Percentiles rank a stretch among this genome's conserved stretches.
phyloP scores from a whole-genome alignment of 2,113 vertebrate genomes.

The Microcebus lehilahytsara region DNA sequence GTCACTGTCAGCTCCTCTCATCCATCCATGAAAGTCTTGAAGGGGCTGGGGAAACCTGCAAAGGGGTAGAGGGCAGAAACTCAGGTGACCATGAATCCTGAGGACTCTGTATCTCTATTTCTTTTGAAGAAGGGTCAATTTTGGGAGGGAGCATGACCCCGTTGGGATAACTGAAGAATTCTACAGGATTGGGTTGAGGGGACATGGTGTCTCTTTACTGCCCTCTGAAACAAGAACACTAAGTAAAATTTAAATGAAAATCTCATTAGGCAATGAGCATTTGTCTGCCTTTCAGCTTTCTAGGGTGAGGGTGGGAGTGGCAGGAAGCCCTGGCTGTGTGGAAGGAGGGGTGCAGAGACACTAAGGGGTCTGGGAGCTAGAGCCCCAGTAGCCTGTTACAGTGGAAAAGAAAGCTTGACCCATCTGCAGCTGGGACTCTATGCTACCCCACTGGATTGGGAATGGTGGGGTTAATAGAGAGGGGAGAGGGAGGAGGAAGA shows the following conservation, averaged over 20 bases:
- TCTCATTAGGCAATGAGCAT: background rate
- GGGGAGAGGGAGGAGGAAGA: constrained; percentile 7
- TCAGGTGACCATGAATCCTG: background rate
- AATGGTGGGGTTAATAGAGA: constrained; percentile 2
- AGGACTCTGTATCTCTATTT: background rate
- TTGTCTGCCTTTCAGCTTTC: background rate
- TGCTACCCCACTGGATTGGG: background rate
- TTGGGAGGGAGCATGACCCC: background rate
- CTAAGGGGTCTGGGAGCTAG: background rate
- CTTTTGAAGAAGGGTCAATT: constrained; percentile 4
- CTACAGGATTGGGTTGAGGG: background rate
- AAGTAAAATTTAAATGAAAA: constrained; percentile 33
- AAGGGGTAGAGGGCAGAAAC: constrained; percentile 20
- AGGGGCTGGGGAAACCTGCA: constrained; percentile 48
- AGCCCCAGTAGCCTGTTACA: background rate
- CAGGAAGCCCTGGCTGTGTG: background rate
- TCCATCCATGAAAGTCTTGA: constrained; percentile 42
- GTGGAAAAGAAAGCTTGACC: constrained; percentile 15
- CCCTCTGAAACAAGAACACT: background rate
- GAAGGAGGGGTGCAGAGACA: background rate
- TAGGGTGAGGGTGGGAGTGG: background rate
- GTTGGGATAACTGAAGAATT: constrained; percentile 9
- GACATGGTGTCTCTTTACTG: background rate
- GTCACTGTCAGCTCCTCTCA: constrained; percentile 35
- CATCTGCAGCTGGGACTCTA: background rate